Percentiles rank a stretch among this genome's conserved stretches.
Conservation (phyloP, 1,140 invertebrate genomes). For the Drosophila ficusphila region DNA sequence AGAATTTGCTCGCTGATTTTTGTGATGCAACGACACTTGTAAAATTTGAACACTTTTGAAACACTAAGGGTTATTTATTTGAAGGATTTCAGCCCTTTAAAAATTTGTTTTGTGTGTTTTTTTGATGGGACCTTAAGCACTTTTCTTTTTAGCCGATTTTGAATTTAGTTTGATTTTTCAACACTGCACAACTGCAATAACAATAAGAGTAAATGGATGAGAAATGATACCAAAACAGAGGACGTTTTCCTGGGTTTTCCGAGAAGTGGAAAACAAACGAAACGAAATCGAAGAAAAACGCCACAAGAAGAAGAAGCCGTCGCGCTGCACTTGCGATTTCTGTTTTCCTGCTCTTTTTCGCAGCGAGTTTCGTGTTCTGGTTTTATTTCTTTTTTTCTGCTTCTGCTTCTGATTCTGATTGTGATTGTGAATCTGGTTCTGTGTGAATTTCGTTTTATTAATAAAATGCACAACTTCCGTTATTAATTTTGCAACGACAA, state of each 20-base stretch:
- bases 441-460: constrained; percentile 77
- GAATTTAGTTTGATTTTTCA: constrained; percentile 52
- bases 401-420: constrained; percentile 57
- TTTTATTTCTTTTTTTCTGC: too few relatives aligned
- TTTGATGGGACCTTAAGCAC: constrained; percentile 18
- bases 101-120: constrained; percentile 33
- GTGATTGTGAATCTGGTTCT: constrained; percentile 28
- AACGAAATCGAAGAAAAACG: constrained; percentile 15
- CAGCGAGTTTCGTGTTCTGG: constrained; percentile 36
- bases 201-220: background rate
- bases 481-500: constrained; percentile 82
- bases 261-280: constrained; percentile 33
- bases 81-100: constrained; percentile 8
- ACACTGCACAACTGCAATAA: constrained; percentile 46
- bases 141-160: constrained; percentile 38
- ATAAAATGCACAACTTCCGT: constrained; percentile 84
- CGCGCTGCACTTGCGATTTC: constrained; percentile 23
- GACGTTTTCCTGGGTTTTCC: constrained; percentile 26
- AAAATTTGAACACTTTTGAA: constrained; percentile 51
- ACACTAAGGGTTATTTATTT: constrained; percentile 35
- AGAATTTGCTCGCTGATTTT: constrained; percentile 9
- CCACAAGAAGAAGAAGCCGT: constrained; percentile 6
- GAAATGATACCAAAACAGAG: background rate
- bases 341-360: constrained; percentile 24
- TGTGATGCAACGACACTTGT: background rate